These are phyloP conservation scores for Sebastes baramenuke DNA, from an alignment of 2,797 vertebrate species.

Conservation along the genomic window DNA sequence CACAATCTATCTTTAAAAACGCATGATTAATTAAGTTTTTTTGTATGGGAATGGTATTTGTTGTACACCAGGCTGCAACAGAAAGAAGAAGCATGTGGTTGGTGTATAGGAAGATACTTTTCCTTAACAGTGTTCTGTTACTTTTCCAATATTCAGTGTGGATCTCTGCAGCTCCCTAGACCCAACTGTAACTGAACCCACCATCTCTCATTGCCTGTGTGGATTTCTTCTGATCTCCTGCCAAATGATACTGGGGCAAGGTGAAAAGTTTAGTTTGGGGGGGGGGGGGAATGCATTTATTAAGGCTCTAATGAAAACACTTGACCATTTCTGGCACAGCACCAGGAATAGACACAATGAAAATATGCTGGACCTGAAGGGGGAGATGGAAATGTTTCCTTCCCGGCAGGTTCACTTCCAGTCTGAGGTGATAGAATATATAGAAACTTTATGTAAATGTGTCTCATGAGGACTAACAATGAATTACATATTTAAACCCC, in stretches of 20 bases:
- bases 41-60: neutral
- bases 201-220: slow-evolving; percentile 37
- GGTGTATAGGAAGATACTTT: neutral
- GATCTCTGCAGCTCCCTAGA: neutral
- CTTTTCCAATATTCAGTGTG: neutral
- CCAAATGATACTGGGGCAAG: slow-evolving; percentile 38
- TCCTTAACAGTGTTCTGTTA: neutral
- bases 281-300: slow-evolving; percentile 49
- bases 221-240: slow-evolving; percentile 42
- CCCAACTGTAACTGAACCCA: neutral
- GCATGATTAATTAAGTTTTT: too few relatives aligned
- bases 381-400: slow-evolving; percentile 44
- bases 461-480: slow-evolving; percentile 45
- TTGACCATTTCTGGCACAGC: slow-evolving; percentile 47
- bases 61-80: neutral
- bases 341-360: slow-evolving; percentile 17
- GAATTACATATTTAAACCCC: slow-evolving; percentile 51
- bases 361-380: slow-evolving; percentile 47
- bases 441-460: slow-evolving; percentile 41
- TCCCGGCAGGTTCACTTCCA: slow-evolving; percentile 31
- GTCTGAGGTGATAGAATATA: slow-evolving; percentile 20
- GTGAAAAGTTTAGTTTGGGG: slow-evolving; percentile 59
- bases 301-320: slow-evolving; percentile 48
- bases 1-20: too few relatives aligned
- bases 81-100: neutral